phyloP scores from a whole-genome alignment of 2,113 vertebrate genomes.

The Noctilio leporinus region DNA sequence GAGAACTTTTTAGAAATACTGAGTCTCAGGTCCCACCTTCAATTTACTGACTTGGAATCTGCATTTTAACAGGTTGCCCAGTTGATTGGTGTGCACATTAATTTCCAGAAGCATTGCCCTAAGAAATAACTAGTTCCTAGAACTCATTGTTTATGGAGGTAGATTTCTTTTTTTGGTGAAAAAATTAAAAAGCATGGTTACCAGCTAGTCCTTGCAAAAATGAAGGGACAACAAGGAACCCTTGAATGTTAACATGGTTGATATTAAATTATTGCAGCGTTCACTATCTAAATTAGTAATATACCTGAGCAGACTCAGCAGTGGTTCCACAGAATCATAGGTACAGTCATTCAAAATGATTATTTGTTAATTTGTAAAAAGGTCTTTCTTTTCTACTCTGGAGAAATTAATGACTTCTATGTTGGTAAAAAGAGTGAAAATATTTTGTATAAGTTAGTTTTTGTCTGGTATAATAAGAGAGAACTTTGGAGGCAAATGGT shows the following conservation, averaged over 20 bases:
- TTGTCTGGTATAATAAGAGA: constrained; percentile 6
- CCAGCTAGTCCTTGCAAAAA: not conserved
- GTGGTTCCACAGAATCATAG: not conserved
- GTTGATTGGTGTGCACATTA: not conserved
- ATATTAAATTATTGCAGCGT: not conserved
- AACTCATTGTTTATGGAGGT: not conserved
- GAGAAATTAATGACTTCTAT: not conserved
- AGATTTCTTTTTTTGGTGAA: not conserved
- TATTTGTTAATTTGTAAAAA: not conserved
- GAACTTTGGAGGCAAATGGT: not conserved
- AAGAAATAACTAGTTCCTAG: not conserved
- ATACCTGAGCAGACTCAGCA: not conserved
- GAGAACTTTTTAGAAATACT: not conserved
- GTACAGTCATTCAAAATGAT: not conserved
- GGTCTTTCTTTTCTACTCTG: not conserved
- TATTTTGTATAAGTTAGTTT: not conserved
- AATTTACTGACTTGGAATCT: not conserved
- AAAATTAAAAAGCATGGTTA: not conserved
- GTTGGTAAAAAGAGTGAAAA: not conserved
- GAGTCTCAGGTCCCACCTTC: not conserved
- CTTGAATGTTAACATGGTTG: not conserved
- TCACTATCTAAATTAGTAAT: not conserved
- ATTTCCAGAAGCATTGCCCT: not conserved
- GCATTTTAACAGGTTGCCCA: not conserved
- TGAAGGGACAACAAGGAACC: not conserved